Evolutionary conservation across 2,888 invertebrate genomes (phyloP), one percentile per base, ranked within the genome.

Genomic region (Mycalesis mineus): DNA sequence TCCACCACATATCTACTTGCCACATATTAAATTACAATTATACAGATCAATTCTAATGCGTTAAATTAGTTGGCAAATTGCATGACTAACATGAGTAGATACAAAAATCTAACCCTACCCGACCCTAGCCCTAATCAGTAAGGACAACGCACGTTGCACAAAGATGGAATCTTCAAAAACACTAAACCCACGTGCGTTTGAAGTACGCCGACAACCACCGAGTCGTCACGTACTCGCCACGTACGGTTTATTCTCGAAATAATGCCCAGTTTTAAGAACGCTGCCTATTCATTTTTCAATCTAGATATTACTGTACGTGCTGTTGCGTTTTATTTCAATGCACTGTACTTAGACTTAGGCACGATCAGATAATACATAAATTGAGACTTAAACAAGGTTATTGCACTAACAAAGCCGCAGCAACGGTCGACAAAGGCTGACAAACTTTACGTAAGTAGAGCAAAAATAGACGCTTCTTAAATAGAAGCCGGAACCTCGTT

Each of bases 241-340:
- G 65, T 65, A 67, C 74, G 72, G 69, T 66, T 71, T 75, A 67
- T 84, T 83, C 83, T 75, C 69, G 73, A 84, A 82, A 84, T 73
- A 78, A 79, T 78, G 78, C 76, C 69, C 70, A 68, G 72, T 80
- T 80, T 77, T 70, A 71, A 76, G 80, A 82, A 80, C 71, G 69
- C 72, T 69, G 71, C 67, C 69, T 73, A 72, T 77, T 77, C 73
- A 69, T 72, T 73, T 71, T 74, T 74, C 77, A 78, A 85, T 84
- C 84, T 84, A 82, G 79, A 82, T 79, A 78, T 76, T 80, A 74
- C 76, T 77, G 82, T 82, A 85, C 82, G 85, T 84, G 82, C 76
- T 74, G 72, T 39, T 52, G 67, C 44, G 41, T 49, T 48, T 61
- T 61, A 40, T 57, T 53, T 51, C 41, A 58, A 36, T 56, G 56